A percentile compares a stretch with the other conserved stretches of the same genome.
Evolutionary conservation across 2,113 vertebrate species (phyloP).

Genomic region (Pseudorectes ferrugineus): DNA sequence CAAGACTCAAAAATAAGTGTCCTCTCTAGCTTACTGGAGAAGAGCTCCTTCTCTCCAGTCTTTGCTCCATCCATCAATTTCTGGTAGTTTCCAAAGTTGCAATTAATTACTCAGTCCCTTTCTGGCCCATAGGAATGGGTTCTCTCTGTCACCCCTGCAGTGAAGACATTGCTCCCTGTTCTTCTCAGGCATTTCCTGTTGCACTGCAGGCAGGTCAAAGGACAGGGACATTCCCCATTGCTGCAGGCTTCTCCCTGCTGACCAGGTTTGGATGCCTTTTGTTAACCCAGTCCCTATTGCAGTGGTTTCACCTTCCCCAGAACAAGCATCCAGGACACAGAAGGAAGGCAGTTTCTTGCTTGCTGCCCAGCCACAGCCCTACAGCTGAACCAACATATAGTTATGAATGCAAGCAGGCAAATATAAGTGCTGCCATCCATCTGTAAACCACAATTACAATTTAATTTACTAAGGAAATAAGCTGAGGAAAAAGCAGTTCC

Average conservation of each 20-base stretch:
- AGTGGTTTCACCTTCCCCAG: neutral
- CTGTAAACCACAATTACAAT: neutral
- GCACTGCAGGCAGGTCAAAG: neutral
- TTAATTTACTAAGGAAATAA: slow-evolving; percentile 4
- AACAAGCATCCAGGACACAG: neutral
- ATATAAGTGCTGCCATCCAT: neutral
- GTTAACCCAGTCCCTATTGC: neutral
- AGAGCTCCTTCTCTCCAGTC: neutral
- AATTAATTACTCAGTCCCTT: neutral
- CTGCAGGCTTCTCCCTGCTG: neutral
- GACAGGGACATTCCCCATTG: neutral
- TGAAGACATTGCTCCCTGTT: neutral
- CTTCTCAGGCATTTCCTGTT: neutral
- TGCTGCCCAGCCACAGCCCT: neutral
- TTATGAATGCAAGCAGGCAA: neutral
- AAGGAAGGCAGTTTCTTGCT: neutral
- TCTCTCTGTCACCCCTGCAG: neutral
- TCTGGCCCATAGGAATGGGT: neutral
- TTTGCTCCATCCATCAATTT: neutral
- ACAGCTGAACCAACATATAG: neutral
- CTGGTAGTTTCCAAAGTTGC: neutral
- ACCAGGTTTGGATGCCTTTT: neutral
- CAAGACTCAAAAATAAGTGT: neutral
- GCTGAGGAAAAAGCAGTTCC: neutral
- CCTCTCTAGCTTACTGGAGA: neutral